Evolutionary conservation across 2,113 vertebrate genomes (phyloP).

Genomic region (Pelusios castaneus): DNA sequence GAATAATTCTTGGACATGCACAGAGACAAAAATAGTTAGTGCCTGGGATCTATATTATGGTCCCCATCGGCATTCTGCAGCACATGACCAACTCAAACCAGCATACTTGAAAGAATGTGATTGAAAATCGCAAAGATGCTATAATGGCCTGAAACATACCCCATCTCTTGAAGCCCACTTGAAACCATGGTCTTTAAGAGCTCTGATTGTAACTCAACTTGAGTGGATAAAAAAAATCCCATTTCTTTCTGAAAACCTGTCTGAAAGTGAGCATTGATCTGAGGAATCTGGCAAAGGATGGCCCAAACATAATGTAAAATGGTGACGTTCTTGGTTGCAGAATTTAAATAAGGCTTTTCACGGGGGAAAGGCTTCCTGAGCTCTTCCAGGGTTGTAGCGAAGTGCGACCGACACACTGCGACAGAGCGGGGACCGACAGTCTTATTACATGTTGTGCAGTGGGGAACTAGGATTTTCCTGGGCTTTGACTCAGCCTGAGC

Average conservation of each 20-base stretch:
- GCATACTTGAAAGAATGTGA: neutral
- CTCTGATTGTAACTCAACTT: neutral
- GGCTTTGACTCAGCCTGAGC: neutral
- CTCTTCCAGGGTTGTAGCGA: neutral
- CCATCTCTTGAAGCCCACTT: neutral
- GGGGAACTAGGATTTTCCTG: neutral
- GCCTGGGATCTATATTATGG: neutral
- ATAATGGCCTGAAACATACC: neutral
- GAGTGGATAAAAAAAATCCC: neutral
- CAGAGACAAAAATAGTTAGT: neutral
- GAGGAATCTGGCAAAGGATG: neutral
- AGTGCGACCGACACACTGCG: neutral
- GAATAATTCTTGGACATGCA: accelerated
- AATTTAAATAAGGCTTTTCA: neutral
- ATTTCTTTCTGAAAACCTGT: neutral
- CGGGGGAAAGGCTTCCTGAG: neutral
- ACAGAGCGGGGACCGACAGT: neutral
- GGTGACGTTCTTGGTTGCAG: neutral
- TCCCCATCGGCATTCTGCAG: neutral
- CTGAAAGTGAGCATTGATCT: neutral
- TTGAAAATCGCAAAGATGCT: neutral
- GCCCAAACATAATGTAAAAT: neutral
- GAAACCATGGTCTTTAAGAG: neutral
- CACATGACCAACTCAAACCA: neutral
- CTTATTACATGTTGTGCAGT: neutral